A percentile compares a stretch with the other conserved stretches of the same genome.
phyloP scores from a whole-genome alignment of 2,888 invertebrate species.

The Hirtodrosophila confusa region DNA sequence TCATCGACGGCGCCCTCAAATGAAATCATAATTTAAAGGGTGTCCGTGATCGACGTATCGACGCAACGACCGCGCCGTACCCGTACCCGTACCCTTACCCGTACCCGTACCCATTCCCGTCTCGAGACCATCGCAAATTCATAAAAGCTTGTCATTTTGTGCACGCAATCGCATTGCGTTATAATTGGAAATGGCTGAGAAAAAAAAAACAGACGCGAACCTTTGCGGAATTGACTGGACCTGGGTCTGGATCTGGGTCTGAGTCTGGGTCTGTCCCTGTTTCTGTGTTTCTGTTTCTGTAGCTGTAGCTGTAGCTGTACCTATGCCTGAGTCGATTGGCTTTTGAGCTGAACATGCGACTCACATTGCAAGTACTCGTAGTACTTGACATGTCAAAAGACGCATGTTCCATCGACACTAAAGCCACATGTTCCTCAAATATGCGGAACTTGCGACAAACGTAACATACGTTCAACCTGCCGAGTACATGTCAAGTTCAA shows the following conservation, averaged over 20 bases:
- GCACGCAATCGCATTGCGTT: conserved; percentile 76
- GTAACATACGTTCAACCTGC: too few relatives aligned
- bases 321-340: neutral
- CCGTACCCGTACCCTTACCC: too few relatives aligned
- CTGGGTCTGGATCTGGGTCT: neutral
- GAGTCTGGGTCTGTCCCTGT: neutral
- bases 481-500: too few relatives aligned
- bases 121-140: conserved; percentile 60
- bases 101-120: conserved; percentile 6
- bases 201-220: conserved; percentile 18
- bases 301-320: neutral
- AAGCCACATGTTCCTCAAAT: too few relatives aligned
- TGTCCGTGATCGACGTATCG: conserved; percentile 19
- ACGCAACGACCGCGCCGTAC: too few relatives aligned
- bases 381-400: neutral
- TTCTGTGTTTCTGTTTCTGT: neutral
- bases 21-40: conserved; percentile 73
- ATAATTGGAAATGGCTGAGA: conserved; percentile 71
- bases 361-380: neutral
- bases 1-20: conserved; percentile 40
- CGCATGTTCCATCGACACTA: too few relatives aligned
- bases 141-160: conserved; percentile 76
- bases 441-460: too few relatives aligned
- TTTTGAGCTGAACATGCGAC: neutral
- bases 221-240: conserved; percentile 16